A percentile compares a stretch with the other conserved stretches of the same genome.
These are phyloP conservation scores for Sipha maydis DNA, from an alignment of 2,888 invertebrate genomes.

Conservation along the genomic window DNA sequence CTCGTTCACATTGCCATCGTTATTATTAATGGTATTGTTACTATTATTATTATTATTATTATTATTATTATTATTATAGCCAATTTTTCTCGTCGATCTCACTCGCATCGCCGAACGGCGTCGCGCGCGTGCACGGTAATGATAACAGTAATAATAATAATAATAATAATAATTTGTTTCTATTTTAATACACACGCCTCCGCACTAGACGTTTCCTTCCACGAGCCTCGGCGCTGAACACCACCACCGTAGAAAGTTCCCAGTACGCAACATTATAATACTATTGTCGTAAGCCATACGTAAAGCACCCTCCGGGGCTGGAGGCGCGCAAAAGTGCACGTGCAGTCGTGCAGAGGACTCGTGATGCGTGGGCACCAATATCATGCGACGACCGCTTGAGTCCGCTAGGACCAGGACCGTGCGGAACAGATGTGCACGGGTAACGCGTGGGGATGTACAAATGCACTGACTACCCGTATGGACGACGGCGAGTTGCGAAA, in stretches of 20 bases:
- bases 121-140: conserved; percentile 4
- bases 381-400: not conserved
- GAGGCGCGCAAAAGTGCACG: too few species aligned
- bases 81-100: not conserved
- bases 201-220: conserved; percentile 20
- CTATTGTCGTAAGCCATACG: too few species aligned
- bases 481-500: too few species aligned
- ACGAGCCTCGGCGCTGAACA: not conserved
- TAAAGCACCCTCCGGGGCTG: too few species aligned
- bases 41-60: conserved; percentile 13
- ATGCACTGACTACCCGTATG: too few species aligned
- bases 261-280: too few species aligned
- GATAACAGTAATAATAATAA: not conserved
- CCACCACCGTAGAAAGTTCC: not conserved
- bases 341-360: not conserved
- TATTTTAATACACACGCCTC: conserved; percentile 6
- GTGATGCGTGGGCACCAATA: not conserved
- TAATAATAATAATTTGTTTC: not conserved
- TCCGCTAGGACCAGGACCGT: not conserved
- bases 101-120: not conserved
- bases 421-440: too few species aligned
- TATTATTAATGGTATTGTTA: not conserved
- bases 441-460: too few species aligned
- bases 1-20: conserved; percentile 27
- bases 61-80: conserved; percentile 15